Evolutionary conservation across 2,888 invertebrate species (phyloP), one percentile per base, ranked within the genome.

Genomic region (Drepana falcataria): DNA sequence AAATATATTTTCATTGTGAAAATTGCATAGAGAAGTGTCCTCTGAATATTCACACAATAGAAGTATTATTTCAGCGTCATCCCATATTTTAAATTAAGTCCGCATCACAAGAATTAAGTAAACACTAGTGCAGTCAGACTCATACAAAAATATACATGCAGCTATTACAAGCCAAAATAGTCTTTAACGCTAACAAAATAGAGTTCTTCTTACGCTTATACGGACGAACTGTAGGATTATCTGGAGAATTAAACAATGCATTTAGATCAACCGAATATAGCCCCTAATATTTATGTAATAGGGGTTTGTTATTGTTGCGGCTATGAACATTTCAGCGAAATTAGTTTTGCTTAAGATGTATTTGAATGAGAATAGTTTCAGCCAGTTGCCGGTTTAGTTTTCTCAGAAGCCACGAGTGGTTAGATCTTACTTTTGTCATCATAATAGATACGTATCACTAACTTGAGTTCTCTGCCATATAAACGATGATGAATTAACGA

Each of bases 261-360:
- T 7, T n/a, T 54, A n/a, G 47, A 37, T 35, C 41, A 48, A 48
- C n/a, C 33, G 21, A 53, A 53, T 48, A 57, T 55, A 49, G 48
- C 49, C 51, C 40, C 9, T 6, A 51, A 33, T 9, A 3, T 3
- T 41, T 34, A 3, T 3, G 0, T 1, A 34, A 33, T 40, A 51
- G 40, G 51, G 51, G 6, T 44, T 9, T 9, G 9, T 9, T 53
- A 47, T 48, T 47, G 53, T 55, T 35, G 51, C 37, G 7, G 49
- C 48, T 37, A 48, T 56, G 56, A 58, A 59, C 53, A 57, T 57
- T 48, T 53, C 56, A 21, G 21, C 51, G 51, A 58, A 63, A 63
- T 63, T 63, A 59, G 63, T 56, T 63, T 62, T 57, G 53, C 59
- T 60, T 59, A 59, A 62, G 59, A 55, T 56, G 57, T 55, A 52